These are phyloP conservation scores for Leptocoma aspasia DNA, from an alignment of 2,113 vertebrate species.

Conservation along the genomic window DNA sequence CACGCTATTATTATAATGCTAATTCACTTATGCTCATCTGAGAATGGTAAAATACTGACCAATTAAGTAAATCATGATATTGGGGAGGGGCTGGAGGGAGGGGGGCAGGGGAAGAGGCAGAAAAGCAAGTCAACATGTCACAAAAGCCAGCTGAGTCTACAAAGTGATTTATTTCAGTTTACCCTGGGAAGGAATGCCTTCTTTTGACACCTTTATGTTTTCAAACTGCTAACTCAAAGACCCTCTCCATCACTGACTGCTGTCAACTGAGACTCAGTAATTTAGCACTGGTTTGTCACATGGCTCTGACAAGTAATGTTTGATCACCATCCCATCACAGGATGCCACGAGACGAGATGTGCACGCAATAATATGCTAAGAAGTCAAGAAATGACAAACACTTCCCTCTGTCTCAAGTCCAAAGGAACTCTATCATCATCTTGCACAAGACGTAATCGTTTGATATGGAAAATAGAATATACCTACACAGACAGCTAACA, in stretches of 20 bases:
- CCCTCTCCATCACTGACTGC: background rate
- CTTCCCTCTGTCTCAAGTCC: background rate
- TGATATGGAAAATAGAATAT: background rate
- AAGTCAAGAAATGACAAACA: background rate
- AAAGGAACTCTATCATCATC: background rate
- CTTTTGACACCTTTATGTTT: background rate
- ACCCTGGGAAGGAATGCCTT: background rate
- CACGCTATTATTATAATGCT: background rate
- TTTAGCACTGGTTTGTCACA: background rate
- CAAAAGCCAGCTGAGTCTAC: background rate
- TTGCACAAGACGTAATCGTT: background rate
- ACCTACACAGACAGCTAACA: background rate
- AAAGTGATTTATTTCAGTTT: background rate
- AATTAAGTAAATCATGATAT: background rate
- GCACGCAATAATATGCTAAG: background rate
- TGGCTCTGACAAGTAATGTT: background rate
- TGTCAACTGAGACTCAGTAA: background rate
- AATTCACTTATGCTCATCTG: background rate
- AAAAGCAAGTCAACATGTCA: background rate
- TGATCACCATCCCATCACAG: background rate
- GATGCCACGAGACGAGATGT: background rate
- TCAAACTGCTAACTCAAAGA: background rate
- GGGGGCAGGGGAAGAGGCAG: background rate
- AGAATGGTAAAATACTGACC: background rate
- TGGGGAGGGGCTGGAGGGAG: accelerated